Evolutionary conservation across 2,797 vertebrate species (phyloP).

Genomic region (Carapus acus): DNA sequence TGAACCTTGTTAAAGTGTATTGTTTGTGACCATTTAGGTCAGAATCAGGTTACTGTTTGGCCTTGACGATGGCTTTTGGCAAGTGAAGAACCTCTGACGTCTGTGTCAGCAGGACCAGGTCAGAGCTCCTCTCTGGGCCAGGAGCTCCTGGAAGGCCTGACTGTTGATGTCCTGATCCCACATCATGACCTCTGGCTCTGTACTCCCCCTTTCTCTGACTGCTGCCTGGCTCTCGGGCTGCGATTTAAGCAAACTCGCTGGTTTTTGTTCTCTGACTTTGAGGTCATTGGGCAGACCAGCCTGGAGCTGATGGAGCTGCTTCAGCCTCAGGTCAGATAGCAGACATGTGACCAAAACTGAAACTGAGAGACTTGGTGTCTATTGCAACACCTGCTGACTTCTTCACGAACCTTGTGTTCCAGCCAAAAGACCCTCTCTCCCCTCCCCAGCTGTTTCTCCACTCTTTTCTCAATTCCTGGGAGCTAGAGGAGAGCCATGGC

Average conservation of each 20-base stretch:
- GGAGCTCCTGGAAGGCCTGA: slow-evolving; percentile 72
- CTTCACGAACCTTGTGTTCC: too few relatives aligned
- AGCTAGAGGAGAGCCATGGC: slow-evolving; percentile 76
- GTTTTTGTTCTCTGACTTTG: slow-evolving; percentile 77
- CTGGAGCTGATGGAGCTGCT: slow-evolving; percentile 70
- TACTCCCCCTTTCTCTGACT: slow-evolving; percentile 77
- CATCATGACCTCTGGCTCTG: slow-evolving; percentile 75
- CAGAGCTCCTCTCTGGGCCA: too few relatives aligned
- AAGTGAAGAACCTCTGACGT: too few relatives aligned
- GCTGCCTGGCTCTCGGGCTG: slow-evolving; percentile 78
- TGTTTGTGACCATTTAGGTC: too few relatives aligned
- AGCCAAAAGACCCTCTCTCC: slow-evolving; percentile 5
- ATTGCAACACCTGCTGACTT: too few relatives aligned
- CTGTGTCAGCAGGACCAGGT: too few relatives aligned
- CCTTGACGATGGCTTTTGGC: too few relatives aligned
- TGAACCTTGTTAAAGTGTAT: too few relatives aligned
- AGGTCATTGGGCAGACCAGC: slow-evolving; percentile 62
- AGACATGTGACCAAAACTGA: too few relatives aligned
- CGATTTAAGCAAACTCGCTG: slow-evolving; percentile 65
- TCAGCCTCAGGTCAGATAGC: slow-evolving; percentile 52
- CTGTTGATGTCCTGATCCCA: slow-evolving; percentile 71
- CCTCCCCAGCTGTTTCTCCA: slow-evolving; percentile 76
- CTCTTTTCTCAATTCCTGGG: slow-evolving; percentile 81
- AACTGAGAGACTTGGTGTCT: too few relatives aligned
- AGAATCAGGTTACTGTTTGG: too few relatives aligned